Base-by-base conservation (phyloP, 2,888 invertebrate species). In the Cheiracanthium punctorium region DNA sequence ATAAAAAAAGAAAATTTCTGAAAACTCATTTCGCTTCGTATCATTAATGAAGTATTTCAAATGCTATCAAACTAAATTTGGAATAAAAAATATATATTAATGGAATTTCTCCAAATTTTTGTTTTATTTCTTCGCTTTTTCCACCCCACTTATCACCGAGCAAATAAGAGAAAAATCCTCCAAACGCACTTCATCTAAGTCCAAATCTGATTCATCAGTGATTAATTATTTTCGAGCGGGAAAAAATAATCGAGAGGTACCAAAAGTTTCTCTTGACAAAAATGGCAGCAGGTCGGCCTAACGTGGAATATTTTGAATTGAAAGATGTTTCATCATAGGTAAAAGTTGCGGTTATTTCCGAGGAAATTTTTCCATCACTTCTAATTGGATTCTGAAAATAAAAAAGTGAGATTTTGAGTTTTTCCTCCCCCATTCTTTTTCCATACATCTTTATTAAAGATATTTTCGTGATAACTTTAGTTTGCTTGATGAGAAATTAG, bases 1-100 rank as follows among this genome's bases (percentile, higher is more conserved):
- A n/a, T n/a, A n/a, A n/a, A n/a, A n/a, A n/a, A n/a, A n/a, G n/a
- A n/a, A n/a, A n/a, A n/a, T 67, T 30, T 67, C 73, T 20, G 65
- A 84, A 82, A 82, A 73, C 84, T 84, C 77, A 84, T 84, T 84
- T 77, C 84, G 79, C 58, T 84, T 72, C 58, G 73, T 84, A 79
- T 79, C 84, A 84, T 84, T 84, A 84, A 84, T 84, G 79, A 84
- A 71, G 29, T 73, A 32, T 70, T 71, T 71, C 28, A 76, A 70
- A 75, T 82, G 76, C 72, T 73, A 77, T 79, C 77, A 65, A 28
- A 79, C 73, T 67, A 48, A 84, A 84, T 73, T 79, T 67, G 30
- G 32, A 64, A 52, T 29, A 79, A 84, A 82, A 82, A 72, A 84
- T n/a, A n/a, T 76, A 48, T 48, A 77, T 72, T 84, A 84, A 84